Base-by-base conservation (phyloP, 2,888 invertebrate genomes). In the Drosophila mulleri region DNA sequence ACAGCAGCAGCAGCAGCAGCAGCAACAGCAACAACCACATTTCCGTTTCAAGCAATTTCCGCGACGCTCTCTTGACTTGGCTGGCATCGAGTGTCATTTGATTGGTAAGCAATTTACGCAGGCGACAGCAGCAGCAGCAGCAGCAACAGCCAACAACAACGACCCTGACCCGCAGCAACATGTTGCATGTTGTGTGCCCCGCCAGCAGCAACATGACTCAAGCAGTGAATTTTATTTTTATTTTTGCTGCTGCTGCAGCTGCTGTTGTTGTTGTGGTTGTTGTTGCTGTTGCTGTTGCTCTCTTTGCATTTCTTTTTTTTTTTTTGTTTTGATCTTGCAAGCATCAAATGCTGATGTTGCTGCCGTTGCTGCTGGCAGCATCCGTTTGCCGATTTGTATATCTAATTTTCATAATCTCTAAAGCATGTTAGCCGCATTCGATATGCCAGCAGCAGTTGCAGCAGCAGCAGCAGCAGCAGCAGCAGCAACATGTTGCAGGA, bases 351-450 rank as follows among this genome's bases (percentile, higher is more conserved):
- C 50, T 81, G 76, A 67, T 76, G 75, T 72, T 73, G 76, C 50
- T 59, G 75, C 44, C 73, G 67, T 44, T 61, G 61, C 39, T 45
- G 64, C 44, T 58, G 74, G 77, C 77, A 67, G 87, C 89, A 89
- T 88, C 89, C 89, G 89, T 88, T 87, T 82, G 82, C 73, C 88
- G 89, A 89, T 89, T 89, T 88, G 88, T 89, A 89, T 89, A 89
- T 89, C 88, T 88, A 87, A 87, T 88, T 85, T 88, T 83, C 83
- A 88, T 87, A 88, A 88, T 89, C 85, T 86, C 67, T 61, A 76
- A 75, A 75, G 78, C 80, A 75, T 80, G 80, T 80, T 80, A 57
- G 76, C 53, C 57, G 75, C 76, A 65, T 67, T 69, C 62, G 72
- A 67, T 53, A 69, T 63, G 67, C 75, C 75, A 75, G 60, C 67